Base-by-base conservation (phyloP, 2,888 invertebrate genomes). In the Napeogenes inachia region DNA sequence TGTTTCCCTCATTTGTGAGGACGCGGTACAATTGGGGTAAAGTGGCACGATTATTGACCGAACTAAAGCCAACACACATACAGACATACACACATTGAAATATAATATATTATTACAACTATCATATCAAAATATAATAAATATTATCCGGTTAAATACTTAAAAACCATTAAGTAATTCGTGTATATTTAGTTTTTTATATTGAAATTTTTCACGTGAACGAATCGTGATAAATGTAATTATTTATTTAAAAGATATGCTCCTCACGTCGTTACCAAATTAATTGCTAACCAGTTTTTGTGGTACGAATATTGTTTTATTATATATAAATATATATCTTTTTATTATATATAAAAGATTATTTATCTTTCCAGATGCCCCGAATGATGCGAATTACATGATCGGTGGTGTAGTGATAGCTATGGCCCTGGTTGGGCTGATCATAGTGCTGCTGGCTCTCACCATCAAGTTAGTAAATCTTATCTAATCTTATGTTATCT, bases 341-440 rank as follows among this genome's bases (percentile, higher is more conserved):
- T 2, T 10, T 4, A 53, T 57, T 59, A 54, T 45, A 12, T 54
- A 21, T 3, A 42, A 57, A 59, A 2, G 8, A 42, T 65, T 56
- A 12, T 75, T 89, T 88, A 78, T 50, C 10, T 30, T 95, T 95
- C 53, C 93, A 96, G 95, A 95, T 93, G 95, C 94, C 78, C 95
- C 95, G 65, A 94, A 93, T 89, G 95, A 95, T 91, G 94, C 94
- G 85, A 92, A 95, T 87, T 95, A 95, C 92, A 95, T 95, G 94
- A 94, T 95, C 87, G 94, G 94, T 79, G 95, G 95, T 69, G 95
- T 96, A 74, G 92, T 95, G 79, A 95, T 95, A 82, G 95, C 95
- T 71, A 95, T 95, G 95, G 92, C 95, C 76, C 91, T 95, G 76
- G 95, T 96, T 70, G 95, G 94, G 74, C 92, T 95, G 65, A 94